Evolutionary conservation across 1,140 invertebrate genomes (phyloP), one percentile per base, ranked within the genome.

Genomic region (Bombus confusus): DNA sequence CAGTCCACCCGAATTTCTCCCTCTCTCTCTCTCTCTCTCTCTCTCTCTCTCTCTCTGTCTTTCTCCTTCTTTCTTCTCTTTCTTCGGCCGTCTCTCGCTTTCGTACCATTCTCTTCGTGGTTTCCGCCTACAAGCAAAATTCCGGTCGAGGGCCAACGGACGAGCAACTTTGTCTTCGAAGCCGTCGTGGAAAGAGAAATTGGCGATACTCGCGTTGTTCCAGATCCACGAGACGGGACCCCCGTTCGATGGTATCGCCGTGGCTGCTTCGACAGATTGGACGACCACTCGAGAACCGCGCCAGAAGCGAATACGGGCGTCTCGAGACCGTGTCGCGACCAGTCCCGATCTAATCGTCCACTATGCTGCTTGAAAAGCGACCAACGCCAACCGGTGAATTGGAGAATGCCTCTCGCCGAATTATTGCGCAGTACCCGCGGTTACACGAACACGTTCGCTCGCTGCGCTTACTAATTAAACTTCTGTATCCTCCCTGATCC

Each of bases 41-140:
- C n/a, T n/a, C n/a, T n/a, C n/a, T n/a, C n/a, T n/a, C n/a, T n/a
- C n/a, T n/a, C 13, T 31, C n/a, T 64, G 31, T 41, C 59, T 34
- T 39, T 68, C 72, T 72, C 59, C 62, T 78, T 66, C 85, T 76
- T 52, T 52, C 57, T 25, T 18, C n/a, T 52, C 59, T 41, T 18
- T n/a, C 13, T 43, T 25, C 28, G 66, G 6, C 22, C 22, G 18
- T 74, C 22, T 18, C 4, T 39, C 12, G 13, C 43, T 31, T 22
- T 76, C 43, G n/a, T 81, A 77, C 77, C 80, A 66, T 71, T 69
- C 75, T 69, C 75, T 34, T 31, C 22, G 8, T 39, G 86, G 88
- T 88, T 91, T 87, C 88, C 90, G 90, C 90, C 90, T 91, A 91
- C 90, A 85, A 80, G 52, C 81, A 64, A 87, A 85, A 91, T 90